Evolutionary conservation across 2,888 invertebrate genomes (phyloP).

Genomic region (Dioctria linearis): DNA sequence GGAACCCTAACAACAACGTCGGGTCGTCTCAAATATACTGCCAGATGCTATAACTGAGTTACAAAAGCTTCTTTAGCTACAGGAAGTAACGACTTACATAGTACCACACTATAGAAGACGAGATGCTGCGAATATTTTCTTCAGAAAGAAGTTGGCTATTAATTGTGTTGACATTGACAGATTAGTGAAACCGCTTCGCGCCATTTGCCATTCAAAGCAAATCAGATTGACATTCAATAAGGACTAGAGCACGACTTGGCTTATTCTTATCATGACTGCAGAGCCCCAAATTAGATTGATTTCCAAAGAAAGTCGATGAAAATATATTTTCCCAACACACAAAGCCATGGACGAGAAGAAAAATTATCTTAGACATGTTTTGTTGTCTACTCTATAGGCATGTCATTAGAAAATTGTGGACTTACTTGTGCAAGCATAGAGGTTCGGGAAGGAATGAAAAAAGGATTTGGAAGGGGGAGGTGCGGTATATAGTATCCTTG

Average conservation of each 20-base stretch:
- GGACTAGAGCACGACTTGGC: conserved; percentile 25
- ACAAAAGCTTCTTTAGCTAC: conserved; percentile 1
- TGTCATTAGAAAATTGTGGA: background rate
- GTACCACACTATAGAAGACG: background rate
- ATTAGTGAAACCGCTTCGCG: conserved; percentile 54
- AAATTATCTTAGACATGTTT: conserved; percentile 44
- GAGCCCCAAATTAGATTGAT: conserved; percentile 48
- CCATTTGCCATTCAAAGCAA: conserved; percentile 47
- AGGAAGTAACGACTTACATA: background rate
- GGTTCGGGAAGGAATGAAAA: no score
- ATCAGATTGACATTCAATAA: conserved; percentile 42
- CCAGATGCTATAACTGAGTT: conserved; percentile 12
- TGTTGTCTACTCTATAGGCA: conserved; percentile 14
- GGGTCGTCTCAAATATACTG: conserved; percentile 23
- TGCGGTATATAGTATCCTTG: no score
- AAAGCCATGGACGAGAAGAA: conserved; percentile 33
- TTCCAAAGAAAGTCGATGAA: conserved; percentile 26
- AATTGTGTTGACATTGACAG: conserved; percentile 54
- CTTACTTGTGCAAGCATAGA: no score
- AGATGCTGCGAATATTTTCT: conserved; percentile 29
- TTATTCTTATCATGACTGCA: conserved; percentile 20
- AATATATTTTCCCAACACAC: conserved; percentile 27
- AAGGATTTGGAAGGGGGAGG: no score
- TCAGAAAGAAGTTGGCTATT: conserved; percentile 40
- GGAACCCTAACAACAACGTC: background rate